Evolutionary conservation across 1,140 invertebrate species (phyloP).

Genomic region (Drosophila ficusphila): DNA sequence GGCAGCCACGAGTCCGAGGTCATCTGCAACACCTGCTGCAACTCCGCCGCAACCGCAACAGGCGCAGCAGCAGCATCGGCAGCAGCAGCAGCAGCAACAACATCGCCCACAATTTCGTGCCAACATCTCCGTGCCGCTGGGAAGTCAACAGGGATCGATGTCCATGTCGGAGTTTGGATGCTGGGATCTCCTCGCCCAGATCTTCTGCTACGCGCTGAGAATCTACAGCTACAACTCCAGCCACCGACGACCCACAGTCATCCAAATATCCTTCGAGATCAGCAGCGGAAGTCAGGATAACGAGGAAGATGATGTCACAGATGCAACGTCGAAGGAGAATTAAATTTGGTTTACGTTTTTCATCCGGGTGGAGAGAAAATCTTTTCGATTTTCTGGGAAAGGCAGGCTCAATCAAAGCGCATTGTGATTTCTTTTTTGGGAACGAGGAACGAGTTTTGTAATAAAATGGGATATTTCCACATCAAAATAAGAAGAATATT

Average conservation of each 20-base stretch:
- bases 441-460: conserved; percentile 21
- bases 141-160: conserved; percentile 66
- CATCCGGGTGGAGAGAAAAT: conserved; percentile 22
- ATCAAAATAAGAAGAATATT: conserved; percentile 49
- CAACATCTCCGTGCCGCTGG: conserved; percentile 74
- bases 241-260: conserved; percentile 68
- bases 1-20: conserved; percentile 4
- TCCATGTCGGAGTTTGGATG: conserved; percentile 66
- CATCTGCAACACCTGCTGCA: conserved; percentile 35
- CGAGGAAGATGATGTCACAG: conserved; percentile 41
- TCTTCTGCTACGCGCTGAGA: conserved; percentile 76
- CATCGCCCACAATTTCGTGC: conserved; percentile 67
- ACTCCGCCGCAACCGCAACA: conserved; percentile 22
- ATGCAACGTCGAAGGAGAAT: conserved; percentile 46
- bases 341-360: conserved; percentile 40
- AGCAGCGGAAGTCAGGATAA: conserved; percentile 36
- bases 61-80: conserved; percentile 22
- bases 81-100: conserved; percentile 23
- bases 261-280: conserved; percentile 79
- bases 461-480: conserved; percentile 43
- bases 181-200: conserved; percentile 77
- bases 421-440: conserved; percentile 77
- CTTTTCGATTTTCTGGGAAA: conserved; percentile 36
- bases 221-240: conserved; percentile 71
- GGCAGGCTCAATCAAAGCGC: conserved; percentile 84